phyloP scores from a whole-genome alignment of 2,888 invertebrate genomes.

The Coenonympha arcania region DNA sequence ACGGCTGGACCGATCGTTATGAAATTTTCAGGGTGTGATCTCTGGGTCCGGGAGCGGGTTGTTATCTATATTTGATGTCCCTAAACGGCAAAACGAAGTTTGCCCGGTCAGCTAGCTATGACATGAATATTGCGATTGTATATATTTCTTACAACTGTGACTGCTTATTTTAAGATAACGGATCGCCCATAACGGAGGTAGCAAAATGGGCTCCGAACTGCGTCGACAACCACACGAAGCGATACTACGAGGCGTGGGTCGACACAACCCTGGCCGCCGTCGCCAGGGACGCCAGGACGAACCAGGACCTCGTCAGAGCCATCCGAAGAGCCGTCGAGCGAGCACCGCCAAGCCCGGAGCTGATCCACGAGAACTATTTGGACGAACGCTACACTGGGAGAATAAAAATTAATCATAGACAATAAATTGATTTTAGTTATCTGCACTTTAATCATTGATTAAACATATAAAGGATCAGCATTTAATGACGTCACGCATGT shows the following conservation, averaged over 20 bases:
- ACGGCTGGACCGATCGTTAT: no score
- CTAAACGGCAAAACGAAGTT: no score
- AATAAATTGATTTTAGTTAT: not conserved
- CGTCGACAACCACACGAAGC: constrained; percentile 42
- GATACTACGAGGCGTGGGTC: constrained; percentile 64
- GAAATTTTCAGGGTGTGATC: no score
- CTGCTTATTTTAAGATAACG: constrained; percentile 4
- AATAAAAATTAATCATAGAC: constrained; percentile 43
- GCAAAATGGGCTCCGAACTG: constrained; percentile 53
- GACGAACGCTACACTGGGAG: constrained; percentile 51
- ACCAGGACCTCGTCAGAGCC: constrained; percentile 31
- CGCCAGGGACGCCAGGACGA: constrained; percentile 35
- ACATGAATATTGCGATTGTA: no score
- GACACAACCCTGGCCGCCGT: constrained; percentile 49
- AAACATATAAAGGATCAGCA: no score
- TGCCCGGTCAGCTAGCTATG: no score
- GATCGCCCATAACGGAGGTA: constrained; percentile 47
- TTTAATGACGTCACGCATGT: no score
- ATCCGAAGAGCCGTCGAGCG: constrained; percentile 34
- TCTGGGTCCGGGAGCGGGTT: no score
- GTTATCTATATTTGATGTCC: no score
- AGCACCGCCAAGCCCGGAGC: constrained; percentile 36
- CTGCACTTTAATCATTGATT: no score
- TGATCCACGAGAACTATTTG: constrained; percentile 36
- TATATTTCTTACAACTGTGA: no score